phyloP scores from a whole-genome alignment of 2,888 invertebrate species.

The Agriopis leucophaearia region DNA sequence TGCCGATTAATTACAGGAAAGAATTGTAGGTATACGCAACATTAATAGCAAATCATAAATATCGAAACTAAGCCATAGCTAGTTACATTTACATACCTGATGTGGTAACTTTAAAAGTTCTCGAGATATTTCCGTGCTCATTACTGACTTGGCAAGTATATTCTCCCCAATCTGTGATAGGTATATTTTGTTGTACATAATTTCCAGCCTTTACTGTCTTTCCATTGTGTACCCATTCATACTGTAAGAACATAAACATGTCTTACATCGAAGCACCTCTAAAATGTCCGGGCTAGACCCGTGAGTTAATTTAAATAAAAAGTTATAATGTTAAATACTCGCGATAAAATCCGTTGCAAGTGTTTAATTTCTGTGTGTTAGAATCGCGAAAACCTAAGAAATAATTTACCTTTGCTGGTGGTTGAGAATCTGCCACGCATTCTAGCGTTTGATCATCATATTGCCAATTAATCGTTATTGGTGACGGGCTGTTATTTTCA shows the following conservation, averaged over 20 bases:
- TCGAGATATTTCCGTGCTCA: slow-evolving; percentile 26
- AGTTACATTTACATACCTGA: not conserved
- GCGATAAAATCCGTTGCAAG: too few species aligned
- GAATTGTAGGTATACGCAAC: too few species aligned
- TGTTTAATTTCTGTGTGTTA: too few species aligned
- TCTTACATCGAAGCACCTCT: not conserved
- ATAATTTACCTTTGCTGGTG: slow-evolving; percentile 31
- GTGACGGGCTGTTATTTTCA: slow-evolving; percentile 7
- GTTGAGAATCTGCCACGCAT: slow-evolving; percentile 37
- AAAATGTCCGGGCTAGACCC: too few species aligned
- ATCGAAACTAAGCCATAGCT: not conserved
- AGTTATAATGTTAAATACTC: too few species aligned
- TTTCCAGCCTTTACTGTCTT: not conserved
- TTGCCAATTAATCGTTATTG: not conserved
- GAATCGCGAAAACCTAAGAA: too few species aligned
- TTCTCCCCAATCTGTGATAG: slow-evolving; percentile 35
- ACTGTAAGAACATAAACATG: slow-evolving; percentile 2
- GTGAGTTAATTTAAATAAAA: not conserved
- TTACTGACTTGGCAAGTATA: slow-evolving; percentile 41
- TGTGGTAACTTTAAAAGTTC: not conserved
- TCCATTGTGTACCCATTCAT: not conserved
- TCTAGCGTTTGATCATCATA: slow-evolving; percentile 19
- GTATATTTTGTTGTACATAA: slow-evolving; percentile 3
- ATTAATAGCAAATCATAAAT: too few species aligned
- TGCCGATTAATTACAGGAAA: too few species aligned